Percentiles rank a stretch among this genome's conserved stretches.
These are phyloP conservation scores for Stenurella melanura DNA, from an alignment of 2,888 invertebrate species.

Conservation along the genomic window DNA sequence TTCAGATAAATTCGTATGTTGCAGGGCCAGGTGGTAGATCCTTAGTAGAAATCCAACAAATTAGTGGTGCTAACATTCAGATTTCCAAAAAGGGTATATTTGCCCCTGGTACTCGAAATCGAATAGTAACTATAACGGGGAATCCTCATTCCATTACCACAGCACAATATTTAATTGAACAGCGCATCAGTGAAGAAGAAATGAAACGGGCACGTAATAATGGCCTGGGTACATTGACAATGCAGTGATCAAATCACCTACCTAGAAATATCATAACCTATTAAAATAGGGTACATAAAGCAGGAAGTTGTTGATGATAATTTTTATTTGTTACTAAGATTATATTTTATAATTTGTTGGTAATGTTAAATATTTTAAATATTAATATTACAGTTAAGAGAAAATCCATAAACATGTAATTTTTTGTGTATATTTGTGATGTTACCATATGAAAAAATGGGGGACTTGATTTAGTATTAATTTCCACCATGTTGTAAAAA, in stretches of 20 bases:
- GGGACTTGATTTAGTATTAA: slow-evolving; percentile 17
- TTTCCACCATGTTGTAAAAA: neutral
- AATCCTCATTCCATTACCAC: slow-evolving; percentile 90
- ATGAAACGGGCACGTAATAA: slow-evolving; percentile 94
- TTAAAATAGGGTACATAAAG: slow-evolving; percentile 60
- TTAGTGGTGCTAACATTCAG: slow-evolving; percentile 98
- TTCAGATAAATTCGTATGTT: slow-evolving; percentile 43
- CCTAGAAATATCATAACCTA: slow-evolving; percentile 30
- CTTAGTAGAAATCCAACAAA: slow-evolving; percentile 97
- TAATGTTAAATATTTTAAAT: slow-evolving; percentile 52
- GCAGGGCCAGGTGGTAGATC: slow-evolving; percentile 94
- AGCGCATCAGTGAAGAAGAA: slow-evolving; percentile 97
- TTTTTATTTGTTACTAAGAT: slow-evolving; percentile 54
- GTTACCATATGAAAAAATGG: slow-evolving; percentile 31
- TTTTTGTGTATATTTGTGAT: slow-evolving; percentile 29
- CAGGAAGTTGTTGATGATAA: slow-evolving; percentile 55
- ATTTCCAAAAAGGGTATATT: slow-evolving; percentile 99
- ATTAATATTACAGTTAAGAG: slow-evolving; percentile 44
- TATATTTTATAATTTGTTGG: slow-evolving; percentile 56
- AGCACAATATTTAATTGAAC: slow-evolving; percentile 97
- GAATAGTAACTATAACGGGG: slow-evolving; percentile 97
- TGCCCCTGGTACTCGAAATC: slow-evolving; percentile 97
- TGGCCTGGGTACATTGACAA: slow-evolving; percentile 76
- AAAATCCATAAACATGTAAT: slow-evolving; percentile 40
- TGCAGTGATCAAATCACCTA: slow-evolving; percentile 76